These are phyloP conservation scores for Archilochus colubris DNA, from an alignment of 2,113 vertebrate species.

Conservation along the genomic window DNA sequence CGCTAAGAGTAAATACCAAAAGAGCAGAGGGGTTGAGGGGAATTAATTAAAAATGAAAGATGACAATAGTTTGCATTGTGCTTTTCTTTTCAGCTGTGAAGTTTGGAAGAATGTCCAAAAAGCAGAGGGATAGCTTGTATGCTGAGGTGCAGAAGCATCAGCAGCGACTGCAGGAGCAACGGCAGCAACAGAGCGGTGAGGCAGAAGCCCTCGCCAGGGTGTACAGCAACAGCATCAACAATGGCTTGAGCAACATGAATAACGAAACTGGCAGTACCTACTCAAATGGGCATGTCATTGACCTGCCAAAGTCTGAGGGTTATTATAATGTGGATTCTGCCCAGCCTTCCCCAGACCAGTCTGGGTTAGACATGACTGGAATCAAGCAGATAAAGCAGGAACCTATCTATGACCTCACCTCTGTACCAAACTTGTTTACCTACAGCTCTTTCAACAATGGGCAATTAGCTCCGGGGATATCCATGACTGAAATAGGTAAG, in stretches of 20 bases:
- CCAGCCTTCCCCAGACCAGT: conserved; percentile 97
- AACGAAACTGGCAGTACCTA: conserved; percentile 90
- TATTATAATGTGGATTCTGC: conserved; percentile 95
- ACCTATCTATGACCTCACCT: conserved; percentile 97
- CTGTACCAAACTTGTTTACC: conserved; percentile 97
- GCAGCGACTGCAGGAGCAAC: conserved; percentile 91
- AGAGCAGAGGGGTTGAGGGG: background rate
- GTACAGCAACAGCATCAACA: conserved; percentile 90
- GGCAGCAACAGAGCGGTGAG: conserved; percentile 93
- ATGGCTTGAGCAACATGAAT: conserved; percentile 88
- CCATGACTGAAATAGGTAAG: conserved; percentile 96
- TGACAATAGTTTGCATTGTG: background rate
- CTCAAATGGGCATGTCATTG: conserved; percentile 90
- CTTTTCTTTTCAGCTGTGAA: conserved; percentile 89
- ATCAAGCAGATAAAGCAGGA: conserved; percentile 99
- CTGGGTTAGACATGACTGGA: conserved; percentile 96
- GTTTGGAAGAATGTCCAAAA: conserved; percentile 99
- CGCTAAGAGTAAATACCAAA: background rate
- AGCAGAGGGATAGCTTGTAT: conserved; percentile 96
- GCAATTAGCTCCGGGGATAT: conserved; percentile 88
- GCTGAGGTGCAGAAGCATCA: conserved; percentile 99
- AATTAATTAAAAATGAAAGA: background rate
- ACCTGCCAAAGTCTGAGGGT: conserved; percentile 91
- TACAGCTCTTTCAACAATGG: conserved; percentile 95
- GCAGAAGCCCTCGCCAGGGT: conserved; percentile 93